phyloP scores from a whole-genome alignment of 37 sponge, comb jelly and placozoan genomes.

The Axinella damicornis region DNA sequence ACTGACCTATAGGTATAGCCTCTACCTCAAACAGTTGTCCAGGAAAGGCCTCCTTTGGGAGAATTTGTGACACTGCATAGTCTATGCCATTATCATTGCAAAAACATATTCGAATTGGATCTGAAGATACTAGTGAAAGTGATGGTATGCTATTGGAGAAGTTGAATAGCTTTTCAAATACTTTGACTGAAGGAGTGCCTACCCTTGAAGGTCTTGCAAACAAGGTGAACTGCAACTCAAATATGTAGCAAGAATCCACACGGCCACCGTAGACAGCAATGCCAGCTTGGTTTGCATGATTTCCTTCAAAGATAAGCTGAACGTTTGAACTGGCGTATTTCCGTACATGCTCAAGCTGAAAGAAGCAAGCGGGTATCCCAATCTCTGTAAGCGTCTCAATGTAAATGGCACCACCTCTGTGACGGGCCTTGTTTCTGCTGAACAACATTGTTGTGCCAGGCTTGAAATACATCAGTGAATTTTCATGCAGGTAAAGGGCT shows the following conservation, averaged over 20 bases:
- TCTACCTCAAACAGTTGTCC: slow-evolving; percentile 3
- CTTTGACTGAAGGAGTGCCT: no score
- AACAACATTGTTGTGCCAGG: no score
- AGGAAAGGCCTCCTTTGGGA: neutral
- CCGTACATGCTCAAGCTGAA: no score
- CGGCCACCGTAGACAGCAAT: slow-evolving; percentile 1
- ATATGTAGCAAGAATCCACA: neutral
- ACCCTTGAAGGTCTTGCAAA: neutral
- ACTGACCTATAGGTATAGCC: neutral
- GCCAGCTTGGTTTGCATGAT: neutral
- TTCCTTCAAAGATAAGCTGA: neutral
- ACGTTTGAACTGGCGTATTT: neutral
- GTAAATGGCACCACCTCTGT: no score
- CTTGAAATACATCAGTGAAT: no score
- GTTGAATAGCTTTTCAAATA: neutral
- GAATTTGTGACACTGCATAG: neutral
- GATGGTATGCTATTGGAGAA: neutral
- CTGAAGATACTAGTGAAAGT: neutral
- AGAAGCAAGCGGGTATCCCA: no score
- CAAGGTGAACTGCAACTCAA: neutral
- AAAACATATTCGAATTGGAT: neutral
- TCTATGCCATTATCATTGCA: neutral
- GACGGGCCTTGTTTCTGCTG: no score
- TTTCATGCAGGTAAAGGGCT: no score
- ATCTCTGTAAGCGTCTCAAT: no score